Percentiles rank a stretch among this genome's conserved stretches.
Evolutionary conservation across 2,113 vertebrate species (phyloP).

Genomic region (Dunckerocampus dactyliophorus): DNA sequence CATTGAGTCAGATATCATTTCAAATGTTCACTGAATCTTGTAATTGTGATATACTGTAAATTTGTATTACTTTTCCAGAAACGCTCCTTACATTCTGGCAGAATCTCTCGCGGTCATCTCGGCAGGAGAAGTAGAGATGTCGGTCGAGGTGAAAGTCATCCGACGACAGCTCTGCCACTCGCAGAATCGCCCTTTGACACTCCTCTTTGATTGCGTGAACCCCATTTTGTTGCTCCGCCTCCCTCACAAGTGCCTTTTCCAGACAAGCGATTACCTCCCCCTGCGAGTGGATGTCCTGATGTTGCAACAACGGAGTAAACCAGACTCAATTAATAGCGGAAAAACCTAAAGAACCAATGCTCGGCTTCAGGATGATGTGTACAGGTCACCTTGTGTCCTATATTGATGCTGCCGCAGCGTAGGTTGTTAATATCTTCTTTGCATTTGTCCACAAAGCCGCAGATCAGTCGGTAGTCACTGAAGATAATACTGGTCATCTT

Average conservation of each 20-base stretch:
- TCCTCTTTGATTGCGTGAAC: conserved; percentile 77
- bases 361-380: neutral
- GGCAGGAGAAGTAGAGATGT: conserved; percentile 90
- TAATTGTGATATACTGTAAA: neutral
- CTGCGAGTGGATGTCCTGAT: conserved; percentile 90
- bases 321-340: neutral
- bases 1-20: neutral
- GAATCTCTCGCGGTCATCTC: conserved; percentile 93
- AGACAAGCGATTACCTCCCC: conserved; percentile 92
- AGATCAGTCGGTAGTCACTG: conserved; percentile 91
- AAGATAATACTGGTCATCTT: conserved; percentile 96
- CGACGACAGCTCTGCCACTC: conserved; percentile 93
- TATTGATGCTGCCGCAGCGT: conserved; percentile 90
- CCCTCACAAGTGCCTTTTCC: conserved; percentile 88
- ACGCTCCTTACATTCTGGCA: conserved; percentile 84
- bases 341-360: neutral
- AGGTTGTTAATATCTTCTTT: conserved; percentile 88
- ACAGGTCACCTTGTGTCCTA: conserved; percentile 84
- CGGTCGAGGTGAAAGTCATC: conserved; percentile 93
- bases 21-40: neutral
- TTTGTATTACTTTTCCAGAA: no score
- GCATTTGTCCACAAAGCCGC: conserved; percentile 95
- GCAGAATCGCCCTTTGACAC: conserved; percentile 91
- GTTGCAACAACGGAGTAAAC: neutral
- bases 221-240: conserved; percentile 75